Evolutionary conservation across 2,797 vertebrate genomes (phyloP).

Genomic region (Apogon hyalosoma): DNA sequence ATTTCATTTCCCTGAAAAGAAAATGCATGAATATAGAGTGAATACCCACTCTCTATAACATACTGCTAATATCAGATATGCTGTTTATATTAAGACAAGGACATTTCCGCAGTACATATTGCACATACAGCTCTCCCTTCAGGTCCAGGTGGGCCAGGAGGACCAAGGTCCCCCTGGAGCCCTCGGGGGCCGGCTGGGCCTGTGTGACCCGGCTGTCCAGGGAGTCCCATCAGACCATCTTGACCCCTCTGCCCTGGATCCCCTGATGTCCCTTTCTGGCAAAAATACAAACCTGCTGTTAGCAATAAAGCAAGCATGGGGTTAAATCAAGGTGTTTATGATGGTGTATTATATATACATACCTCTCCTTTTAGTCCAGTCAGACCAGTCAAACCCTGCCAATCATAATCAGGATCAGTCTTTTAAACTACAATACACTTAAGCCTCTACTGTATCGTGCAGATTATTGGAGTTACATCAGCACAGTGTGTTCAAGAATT

Average conservation of each 20-base stretch:
- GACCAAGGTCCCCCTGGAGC: conserved; percentile 86
- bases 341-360: conserved; percentile 60
- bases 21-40: conserved; percentile 1
- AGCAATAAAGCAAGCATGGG: conserved; percentile 34
- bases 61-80: background rate
- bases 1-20: conserved; percentile 86
- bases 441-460: background rate
- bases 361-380: conserved; percentile 92
- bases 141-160: conserved; percentile 87
- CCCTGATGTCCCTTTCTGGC: conserved; percentile 93
- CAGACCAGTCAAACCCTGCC: conserved; percentile 88
- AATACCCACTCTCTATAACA: background rate
- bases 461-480: background rate
- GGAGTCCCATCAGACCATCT: conserved; percentile 88
- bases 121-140: conserved; percentile 91
- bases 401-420: conserved; percentile 57
- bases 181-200: conserved; percentile 89
- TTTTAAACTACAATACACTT: conserved; percentile 9
- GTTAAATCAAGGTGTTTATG: background rate
- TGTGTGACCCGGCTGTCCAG: conserved; percentile 86
- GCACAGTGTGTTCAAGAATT: background rate
- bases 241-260: conserved; percentile 88
- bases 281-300: conserved; percentile 73
- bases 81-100: background rate
- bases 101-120: background rate